Evolutionary conservation across 23 tunicate genomes (phyloP).

Genomic region (Aplidium turbinatum): DNA sequence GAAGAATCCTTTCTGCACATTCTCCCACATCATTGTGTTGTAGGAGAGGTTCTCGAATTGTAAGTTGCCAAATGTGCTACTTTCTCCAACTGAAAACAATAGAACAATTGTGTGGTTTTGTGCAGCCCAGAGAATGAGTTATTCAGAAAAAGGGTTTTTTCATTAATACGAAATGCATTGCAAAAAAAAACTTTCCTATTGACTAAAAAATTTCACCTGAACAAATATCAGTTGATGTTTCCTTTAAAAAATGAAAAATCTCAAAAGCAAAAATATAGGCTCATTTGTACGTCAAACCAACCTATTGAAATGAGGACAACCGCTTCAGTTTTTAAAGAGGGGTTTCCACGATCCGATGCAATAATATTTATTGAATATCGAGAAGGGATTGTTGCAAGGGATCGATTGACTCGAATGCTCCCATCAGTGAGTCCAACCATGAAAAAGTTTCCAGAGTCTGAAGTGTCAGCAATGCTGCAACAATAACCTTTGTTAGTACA

Average conservation of each 20-base stretch:
- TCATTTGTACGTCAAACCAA: too few relatives aligned
- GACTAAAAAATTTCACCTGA: neutral
- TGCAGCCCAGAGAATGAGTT: too few relatives aligned
- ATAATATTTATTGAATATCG: conserved; percentile 32
- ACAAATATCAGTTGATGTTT: neutral
- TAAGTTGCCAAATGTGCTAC: neutral
- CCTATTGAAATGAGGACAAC: conserved; percentile 56
- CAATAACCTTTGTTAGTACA: too few relatives aligned
- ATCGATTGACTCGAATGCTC: neutral
- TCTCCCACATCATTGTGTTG: conserved; percentile 10
- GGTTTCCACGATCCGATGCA: conserved; percentile 67
- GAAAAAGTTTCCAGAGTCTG: conserved; percentile 5
- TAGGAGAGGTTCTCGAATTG: conserved; percentile 24
- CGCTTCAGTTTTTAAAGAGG: conserved; percentile 48
- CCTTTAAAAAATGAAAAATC: neutral
- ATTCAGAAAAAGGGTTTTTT: too few relatives aligned
- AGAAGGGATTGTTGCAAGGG: neutral
- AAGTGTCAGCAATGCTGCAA: conserved; percentile 34
- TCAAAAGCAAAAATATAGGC: too few relatives aligned
- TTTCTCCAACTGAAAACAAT: neutral
- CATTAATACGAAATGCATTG: too few relatives aligned
- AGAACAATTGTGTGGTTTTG: too few relatives aligned
- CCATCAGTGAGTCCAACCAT: conserved; percentile 25
- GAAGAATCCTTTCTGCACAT: neutral
- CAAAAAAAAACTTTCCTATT: too few relatives aligned